Evolutionary conservation across 2,888 invertebrate genomes (phyloP).

Genomic region (Megastigmus dorsalis): DNA sequence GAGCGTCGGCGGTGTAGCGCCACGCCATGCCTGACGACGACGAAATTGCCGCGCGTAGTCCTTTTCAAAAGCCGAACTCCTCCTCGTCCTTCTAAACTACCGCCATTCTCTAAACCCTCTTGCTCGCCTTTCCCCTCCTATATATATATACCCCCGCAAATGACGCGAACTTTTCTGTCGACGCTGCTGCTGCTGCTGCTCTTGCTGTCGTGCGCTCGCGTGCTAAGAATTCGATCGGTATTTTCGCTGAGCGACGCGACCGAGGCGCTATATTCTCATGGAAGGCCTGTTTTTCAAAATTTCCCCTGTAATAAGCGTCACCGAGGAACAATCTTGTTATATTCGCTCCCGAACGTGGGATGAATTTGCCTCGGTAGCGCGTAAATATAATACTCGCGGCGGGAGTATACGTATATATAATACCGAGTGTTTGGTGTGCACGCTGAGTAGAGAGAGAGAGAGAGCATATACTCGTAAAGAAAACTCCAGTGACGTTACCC

Average conservation of each 20-base stretch:
- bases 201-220: neutral
- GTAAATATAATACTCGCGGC: conserved; percentile 30
- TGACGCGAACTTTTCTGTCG: conserved; percentile 9
- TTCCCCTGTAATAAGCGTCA: no score
- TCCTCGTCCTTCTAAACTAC: conserved; percentile 2
- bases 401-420: no score
- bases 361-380: neutral
- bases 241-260: no score
- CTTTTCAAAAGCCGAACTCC: conserved; percentile 26
- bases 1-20: no score
- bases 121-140: no score
- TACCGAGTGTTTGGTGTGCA: no score
- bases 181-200: neutral
- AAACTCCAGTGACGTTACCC: conserved; percentile 51
- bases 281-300: neutral
- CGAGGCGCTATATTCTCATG: no score
- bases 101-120: neutral
- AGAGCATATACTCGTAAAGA: conserved; percentile 31
- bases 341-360: neutral
- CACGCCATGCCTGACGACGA: no score
- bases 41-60: conserved; percentile 18
- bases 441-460: no score
- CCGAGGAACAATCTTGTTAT: conserved; percentile 24
- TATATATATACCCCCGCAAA: neutral
- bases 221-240: neutral